Conservation (phyloP, 2,113 vertebrate species). For the Cyanistes caeruleus region DNA sequence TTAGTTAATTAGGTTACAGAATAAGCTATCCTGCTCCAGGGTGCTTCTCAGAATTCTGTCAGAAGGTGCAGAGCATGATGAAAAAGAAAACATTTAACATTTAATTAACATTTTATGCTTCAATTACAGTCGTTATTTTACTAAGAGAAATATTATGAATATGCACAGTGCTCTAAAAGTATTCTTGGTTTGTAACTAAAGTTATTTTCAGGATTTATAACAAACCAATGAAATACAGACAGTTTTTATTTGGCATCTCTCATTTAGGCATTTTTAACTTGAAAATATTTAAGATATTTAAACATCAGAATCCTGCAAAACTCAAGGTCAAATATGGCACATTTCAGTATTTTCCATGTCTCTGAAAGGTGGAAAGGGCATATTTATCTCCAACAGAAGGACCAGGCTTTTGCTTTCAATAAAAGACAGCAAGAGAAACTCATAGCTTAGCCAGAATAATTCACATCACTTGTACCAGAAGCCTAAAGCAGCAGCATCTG, state of each 20-base stretch:
- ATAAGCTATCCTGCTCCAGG: not conserved
- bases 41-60: not conserved
- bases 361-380: not conserved
- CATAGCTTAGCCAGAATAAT: not conserved
- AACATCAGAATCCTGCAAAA: not conserved
- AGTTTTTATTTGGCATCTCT: not conserved
- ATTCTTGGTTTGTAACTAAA: not conserved
- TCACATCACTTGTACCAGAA: not conserved
- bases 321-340: not conserved
- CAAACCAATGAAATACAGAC: not conserved
- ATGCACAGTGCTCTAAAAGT: not conserved
- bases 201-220: not conserved
- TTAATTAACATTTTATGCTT: not conserved
- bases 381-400: not conserved
- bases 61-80: not conserved
- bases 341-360: not conserved
- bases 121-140: not conserved
- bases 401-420: not conserved
- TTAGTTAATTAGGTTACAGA: not conserved
- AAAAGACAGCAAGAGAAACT: not conserved
- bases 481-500: not conserved
- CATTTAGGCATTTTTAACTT: not conserved
- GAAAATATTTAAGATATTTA: not conserved
- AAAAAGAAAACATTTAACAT: not conserved
- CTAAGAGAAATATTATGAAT: not conserved